These are phyloP conservation scores for Mantis religiosa DNA, from an alignment of 2,888 invertebrate genomes.

Conservation along the genomic window DNA sequence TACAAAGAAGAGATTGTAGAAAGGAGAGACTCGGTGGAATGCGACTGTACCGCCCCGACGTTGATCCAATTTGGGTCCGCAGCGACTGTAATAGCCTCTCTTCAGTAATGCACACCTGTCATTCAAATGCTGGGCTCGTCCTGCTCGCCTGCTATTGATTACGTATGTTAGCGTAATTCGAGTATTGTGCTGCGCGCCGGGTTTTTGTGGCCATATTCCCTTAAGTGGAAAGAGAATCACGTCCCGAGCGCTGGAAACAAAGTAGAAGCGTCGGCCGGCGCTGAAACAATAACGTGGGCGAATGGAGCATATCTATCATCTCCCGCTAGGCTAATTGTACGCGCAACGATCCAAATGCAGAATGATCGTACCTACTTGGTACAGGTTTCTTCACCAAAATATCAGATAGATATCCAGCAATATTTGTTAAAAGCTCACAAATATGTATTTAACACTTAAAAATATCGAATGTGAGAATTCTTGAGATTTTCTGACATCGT, in stretches of 20 bases:
- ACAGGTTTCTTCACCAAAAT: too few species aligned
- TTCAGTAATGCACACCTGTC: conserved; percentile 28
- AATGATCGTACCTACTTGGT: too few species aligned
- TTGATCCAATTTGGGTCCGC: conserved; percentile 30
- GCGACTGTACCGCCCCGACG: conserved; percentile 15
- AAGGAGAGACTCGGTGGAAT: neutral
- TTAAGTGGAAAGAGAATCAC: neutral
- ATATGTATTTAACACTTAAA: too few species aligned
- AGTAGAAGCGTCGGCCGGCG: neutral
- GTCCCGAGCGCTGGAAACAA: neutral
- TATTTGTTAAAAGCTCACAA: too few species aligned
- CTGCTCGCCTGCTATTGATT: conserved; percentile 9
- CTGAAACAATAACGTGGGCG: neutral
- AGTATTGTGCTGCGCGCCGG: conserved; percentile 6
- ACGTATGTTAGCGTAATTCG: conserved; percentile 16
- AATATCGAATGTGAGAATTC: too few species aligned
- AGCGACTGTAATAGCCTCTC: conserved; percentile 26
- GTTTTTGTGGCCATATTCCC: neutral
- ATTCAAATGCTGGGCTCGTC: conserved; percentile 13
- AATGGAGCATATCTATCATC: too few species aligned
- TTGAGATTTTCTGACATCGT: too few species aligned
- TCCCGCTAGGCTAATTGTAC: too few species aligned
- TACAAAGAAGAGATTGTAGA: too few species aligned
- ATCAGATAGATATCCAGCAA: too few species aligned
- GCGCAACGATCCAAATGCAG: too few species aligned